phyloP scores from a whole-genome alignment of 2,888 invertebrate species.

The Papilio gigon region DNA sequence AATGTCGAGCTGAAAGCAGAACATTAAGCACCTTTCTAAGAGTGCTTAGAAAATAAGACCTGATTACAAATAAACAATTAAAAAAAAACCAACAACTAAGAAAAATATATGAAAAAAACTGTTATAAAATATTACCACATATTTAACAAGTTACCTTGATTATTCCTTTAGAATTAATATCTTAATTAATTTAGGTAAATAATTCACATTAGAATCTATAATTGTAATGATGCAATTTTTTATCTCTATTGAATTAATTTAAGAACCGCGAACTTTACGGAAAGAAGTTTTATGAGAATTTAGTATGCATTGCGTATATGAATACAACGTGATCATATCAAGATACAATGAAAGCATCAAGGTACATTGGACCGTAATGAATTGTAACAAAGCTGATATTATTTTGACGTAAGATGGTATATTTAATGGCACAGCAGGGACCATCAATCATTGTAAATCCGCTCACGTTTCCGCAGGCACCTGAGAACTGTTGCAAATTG shows the following conservation, averaged over 20 bases:
- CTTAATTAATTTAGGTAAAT: too few relatives aligned
- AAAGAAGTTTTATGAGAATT: background rate
- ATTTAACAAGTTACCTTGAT: too few relatives aligned
- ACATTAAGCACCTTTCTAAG: slow-evolving; percentile 16
- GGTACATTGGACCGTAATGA: slow-evolving; percentile 19
- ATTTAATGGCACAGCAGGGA: slow-evolving; percentile 38
- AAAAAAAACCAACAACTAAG: too few relatives aligned
- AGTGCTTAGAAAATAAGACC: background rate
- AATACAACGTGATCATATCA: background rate
- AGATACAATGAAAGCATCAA: background rate
- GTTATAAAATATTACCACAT: too few relatives aligned
- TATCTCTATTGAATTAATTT: too few relatives aligned
- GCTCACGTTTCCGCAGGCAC: slow-evolving; percentile 40
- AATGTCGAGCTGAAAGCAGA: slow-evolving; percentile 10
- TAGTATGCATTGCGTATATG: background rate
- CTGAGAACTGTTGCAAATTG: slow-evolving; percentile 39
- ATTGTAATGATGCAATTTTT: too few relatives aligned
- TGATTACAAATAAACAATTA: background rate
- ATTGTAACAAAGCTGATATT: slow-evolving; percentile 8
- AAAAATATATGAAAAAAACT: too few relatives aligned
- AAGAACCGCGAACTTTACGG: too few relatives aligned
- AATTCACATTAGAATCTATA: too few relatives aligned
- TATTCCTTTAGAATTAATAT: too few relatives aligned
- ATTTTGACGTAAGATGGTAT: slow-evolving; percentile 15
- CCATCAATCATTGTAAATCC: slow-evolving; percentile 46